These are phyloP conservation scores for Cacoxenus indagator DNA, from an alignment of 2,888 invertebrate genomes.

Conservation along the genomic window DNA sequence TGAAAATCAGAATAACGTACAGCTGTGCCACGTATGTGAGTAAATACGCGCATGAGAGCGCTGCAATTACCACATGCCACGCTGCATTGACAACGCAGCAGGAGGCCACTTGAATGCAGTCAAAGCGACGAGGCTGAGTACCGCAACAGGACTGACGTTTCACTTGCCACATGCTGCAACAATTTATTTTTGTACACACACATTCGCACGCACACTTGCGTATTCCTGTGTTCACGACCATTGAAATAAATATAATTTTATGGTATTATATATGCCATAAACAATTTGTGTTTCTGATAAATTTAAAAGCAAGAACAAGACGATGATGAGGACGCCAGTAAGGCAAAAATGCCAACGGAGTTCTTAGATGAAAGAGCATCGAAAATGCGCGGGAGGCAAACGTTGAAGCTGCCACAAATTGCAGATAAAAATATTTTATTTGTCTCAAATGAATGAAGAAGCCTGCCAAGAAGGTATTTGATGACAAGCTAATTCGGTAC, in stretches of 20 bases:
- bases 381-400: not conserved
- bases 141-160: not conserved
- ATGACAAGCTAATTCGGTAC: no score
- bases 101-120: slow-evolving; percentile 44
- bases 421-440: no score
- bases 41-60: not conserved
- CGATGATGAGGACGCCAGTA: not conserved
- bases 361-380: not conserved
- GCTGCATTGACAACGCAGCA: slow-evolving; percentile 50
- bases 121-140: not conserved
- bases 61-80: slow-evolving; percentile 60
- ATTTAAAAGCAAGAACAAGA: slow-evolving; percentile 3
- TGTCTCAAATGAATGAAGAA: no score
- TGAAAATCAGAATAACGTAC: not conserved
- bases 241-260: slow-evolving; percentile 10
- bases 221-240: not conserved
- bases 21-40: not conserved
- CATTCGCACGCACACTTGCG: not conserved
- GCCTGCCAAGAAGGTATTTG: no score
- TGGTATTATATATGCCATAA: slow-evolving; percentile 15
- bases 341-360: slow-evolving; percentile 7
- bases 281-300: slow-evolving; percentile 17
- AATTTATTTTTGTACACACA: slow-evolving; percentile 48
- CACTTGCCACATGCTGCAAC: slow-evolving; percentile 52
- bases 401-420: not conserved